A percentile compares a stretch with the other conserved stretches of the same genome.
These are phyloP conservation scores for Dromaius novaehollandiae DNA, from an alignment of 2,113 vertebrate species.

Conservation along the genomic window DNA sequence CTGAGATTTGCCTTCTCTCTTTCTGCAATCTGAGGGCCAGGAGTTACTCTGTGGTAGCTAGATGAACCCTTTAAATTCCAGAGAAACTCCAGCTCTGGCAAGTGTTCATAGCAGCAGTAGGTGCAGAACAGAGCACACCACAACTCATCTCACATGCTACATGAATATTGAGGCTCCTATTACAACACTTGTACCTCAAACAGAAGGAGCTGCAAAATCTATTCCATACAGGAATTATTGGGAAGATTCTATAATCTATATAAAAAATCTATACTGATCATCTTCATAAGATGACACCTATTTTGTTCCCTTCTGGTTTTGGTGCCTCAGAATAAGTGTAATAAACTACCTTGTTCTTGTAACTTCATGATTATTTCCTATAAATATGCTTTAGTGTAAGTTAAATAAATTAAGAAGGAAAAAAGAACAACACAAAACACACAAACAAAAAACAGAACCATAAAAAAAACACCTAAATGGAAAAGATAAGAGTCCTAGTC, in stretches of 20 bases:
- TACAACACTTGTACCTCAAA: background rate
- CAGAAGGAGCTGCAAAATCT: background rate
- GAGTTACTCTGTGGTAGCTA: background rate
- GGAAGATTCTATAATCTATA: background rate
- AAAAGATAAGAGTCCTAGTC: background rate
- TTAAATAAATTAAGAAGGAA: background rate
- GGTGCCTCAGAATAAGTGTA: background rate
- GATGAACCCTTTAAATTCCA: background rate
- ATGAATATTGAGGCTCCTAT: background rate
- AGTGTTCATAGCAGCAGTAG: accelerated
- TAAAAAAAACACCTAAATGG: background rate
- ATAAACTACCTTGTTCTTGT: background rate
- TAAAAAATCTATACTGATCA: background rate
- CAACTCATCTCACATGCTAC: background rate
- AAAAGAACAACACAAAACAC: background rate
- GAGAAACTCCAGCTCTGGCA: background rate
- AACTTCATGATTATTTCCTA: background rate
- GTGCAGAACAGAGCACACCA: background rate
- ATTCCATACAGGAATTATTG: background rate
- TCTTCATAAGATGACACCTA: background rate
- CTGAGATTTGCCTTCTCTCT: background rate
- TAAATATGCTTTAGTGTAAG: background rate
- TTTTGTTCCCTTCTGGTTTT: background rate
- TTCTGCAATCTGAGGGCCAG: background rate
- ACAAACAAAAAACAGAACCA: background rate